Conservation (phyloP, 2,797 vertebrate species). For the Dendrocincla tyrannina region DNA sequence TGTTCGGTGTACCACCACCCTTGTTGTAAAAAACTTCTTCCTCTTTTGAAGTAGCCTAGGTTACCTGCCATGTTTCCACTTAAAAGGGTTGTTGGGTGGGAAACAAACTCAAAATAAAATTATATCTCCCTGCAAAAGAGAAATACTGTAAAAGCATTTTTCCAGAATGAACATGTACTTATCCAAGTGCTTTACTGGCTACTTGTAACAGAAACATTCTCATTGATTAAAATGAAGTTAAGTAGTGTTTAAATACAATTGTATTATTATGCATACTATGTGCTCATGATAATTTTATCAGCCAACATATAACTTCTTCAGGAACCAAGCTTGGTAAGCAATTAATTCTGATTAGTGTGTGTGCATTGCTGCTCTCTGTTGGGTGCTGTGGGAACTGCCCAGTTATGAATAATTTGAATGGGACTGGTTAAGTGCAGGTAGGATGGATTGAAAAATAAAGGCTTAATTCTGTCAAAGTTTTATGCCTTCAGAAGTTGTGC, state of each 20-base stretch:
- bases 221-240: not conserved
- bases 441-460: not conserved
- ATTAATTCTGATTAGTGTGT: not conserved
- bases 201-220: not conserved
- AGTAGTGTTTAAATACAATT: not conserved
- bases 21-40: not conserved
- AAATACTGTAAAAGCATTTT: not conserved
- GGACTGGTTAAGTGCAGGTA: not conserved
- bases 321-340: not conserved
- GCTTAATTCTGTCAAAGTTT: not conserved
- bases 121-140: not conserved
- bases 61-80: not conserved
- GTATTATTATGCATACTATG: not conserved
- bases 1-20: not conserved
- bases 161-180: not conserved
- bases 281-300: not conserved
- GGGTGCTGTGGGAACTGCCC: not conserved
- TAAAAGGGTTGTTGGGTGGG: not conserved
- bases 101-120: not conserved
- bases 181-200: not conserved
- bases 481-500: not conserved
- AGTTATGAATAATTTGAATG: not conserved
- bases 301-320: not conserved
- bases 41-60: not conserved
- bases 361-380: not conserved